phyloP scores from a whole-genome alignment of 2,797 vertebrate genomes.

The Amblyopsis hoosieri region DNA sequence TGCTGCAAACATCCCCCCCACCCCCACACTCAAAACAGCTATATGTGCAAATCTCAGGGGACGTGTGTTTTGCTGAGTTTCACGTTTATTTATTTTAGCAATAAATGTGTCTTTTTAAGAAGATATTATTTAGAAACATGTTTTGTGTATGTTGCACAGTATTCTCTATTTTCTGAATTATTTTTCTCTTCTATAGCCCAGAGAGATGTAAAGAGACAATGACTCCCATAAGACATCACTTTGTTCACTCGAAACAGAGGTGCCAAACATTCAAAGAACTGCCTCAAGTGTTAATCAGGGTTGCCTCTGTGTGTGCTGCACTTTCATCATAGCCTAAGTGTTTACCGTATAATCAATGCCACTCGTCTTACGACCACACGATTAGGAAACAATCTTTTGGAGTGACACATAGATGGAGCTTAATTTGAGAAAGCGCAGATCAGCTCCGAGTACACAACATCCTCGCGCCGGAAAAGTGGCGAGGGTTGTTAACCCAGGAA shows the following conservation, averaged over 20 bases:
- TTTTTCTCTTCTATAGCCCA: too few species aligned
- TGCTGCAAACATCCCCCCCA: too few species aligned
- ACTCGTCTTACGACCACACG: conserved; percentile 61
- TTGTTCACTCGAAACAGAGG: conserved; percentile 8
- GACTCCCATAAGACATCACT: not conserved
- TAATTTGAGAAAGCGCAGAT: conserved; percentile 74
- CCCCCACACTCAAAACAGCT: too few species aligned
- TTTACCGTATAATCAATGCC: conserved; percentile 61
- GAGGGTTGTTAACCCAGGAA: conserved; percentile 68
- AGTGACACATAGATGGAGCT: conserved; percentile 58
- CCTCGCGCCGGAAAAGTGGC: conserved; percentile 5
- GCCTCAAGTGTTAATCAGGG: not conserved
- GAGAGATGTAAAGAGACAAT: too few species aligned
- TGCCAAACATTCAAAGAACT: conserved; percentile 46
- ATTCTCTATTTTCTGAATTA: too few species aligned
- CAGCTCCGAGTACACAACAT: conserved; percentile 66
- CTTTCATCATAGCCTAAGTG: conserved; percentile 38
- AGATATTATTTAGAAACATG: too few species aligned
- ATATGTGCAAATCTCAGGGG: too few species aligned
- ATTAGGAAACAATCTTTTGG: conserved; percentile 63
- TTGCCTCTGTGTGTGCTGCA: conserved; percentile 25
- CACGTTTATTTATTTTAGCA: too few species aligned
- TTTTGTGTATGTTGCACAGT: too few species aligned
- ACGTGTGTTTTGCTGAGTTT: too few species aligned
- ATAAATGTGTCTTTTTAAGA: too few species aligned